Conservation (phyloP, 2,113 vertebrate genomes). For the Stictonetta naevosa region DNA sequence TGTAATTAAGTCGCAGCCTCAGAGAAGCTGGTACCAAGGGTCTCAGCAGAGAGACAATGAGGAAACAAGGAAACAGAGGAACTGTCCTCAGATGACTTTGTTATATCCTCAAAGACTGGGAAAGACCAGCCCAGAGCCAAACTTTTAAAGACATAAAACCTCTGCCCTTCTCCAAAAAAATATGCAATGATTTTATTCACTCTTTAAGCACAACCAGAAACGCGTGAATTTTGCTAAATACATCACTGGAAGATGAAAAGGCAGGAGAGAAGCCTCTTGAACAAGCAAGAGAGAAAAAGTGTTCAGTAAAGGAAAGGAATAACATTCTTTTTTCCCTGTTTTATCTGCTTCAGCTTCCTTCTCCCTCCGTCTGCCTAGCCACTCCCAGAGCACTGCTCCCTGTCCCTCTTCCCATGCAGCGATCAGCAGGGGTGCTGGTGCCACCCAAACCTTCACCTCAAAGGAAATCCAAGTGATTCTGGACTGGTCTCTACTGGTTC, state of each 20-base stretch:
- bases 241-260: background rate
- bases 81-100: background rate
- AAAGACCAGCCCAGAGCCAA: background rate
- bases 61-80: background rate
- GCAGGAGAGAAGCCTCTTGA: background rate
- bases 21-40: background rate
- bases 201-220: background rate
- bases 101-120: background rate
- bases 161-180: background rate
- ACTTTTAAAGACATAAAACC: background rate
- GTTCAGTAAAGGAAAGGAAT: background rate
- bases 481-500: background rate
- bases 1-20: background rate
- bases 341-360: background rate
- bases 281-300: background rate
- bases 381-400: background rate
- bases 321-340: background rate
- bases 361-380: background rate
- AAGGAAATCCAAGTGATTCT: background rate
- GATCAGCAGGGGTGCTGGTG: background rate
- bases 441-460: background rate
- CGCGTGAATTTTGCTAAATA: background rate
- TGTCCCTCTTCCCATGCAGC: background rate
- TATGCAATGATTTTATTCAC: background rate
- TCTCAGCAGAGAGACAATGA: background rate